A percentile compares a stretch with the other conserved stretches of the same genome.
These are phyloP conservation scores for Casuarius casuarius DNA, from an alignment of 2,113 vertebrate species.

Conservation along the genomic window DNA sequence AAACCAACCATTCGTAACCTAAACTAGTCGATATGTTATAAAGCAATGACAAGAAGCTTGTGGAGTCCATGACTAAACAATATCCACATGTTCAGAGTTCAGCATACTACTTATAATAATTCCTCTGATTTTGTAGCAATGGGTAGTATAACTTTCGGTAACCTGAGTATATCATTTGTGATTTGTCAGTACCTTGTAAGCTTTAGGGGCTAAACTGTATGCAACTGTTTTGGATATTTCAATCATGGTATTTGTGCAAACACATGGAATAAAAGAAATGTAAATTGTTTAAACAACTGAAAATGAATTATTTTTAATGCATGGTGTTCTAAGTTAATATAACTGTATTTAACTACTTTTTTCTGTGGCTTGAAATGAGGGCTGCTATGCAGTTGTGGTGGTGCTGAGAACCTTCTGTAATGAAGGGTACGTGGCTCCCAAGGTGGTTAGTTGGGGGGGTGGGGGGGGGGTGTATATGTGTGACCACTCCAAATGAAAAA, in stretches of 20 bases:
- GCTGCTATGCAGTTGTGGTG: background rate
- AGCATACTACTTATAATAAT: background rate
- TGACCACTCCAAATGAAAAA: background rate
- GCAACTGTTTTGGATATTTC: background rate
- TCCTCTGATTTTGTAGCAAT: background rate
- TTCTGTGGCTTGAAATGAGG: background rate
- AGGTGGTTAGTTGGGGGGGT: too few relatives aligned
- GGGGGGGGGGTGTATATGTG: background rate
- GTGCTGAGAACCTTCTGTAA: background rate
- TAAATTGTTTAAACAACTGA: background rate
- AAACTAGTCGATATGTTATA: background rate
- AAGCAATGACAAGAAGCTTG: background rate
- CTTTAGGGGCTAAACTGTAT: background rate
- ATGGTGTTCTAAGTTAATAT: background rate
- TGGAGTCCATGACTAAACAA: background rate
- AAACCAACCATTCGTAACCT: background rate
- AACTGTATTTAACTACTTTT: background rate
- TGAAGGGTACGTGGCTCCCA: background rate
- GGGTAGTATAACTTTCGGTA: background rate
- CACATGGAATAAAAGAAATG: background rate
- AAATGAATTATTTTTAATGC: background rate
- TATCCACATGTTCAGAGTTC: background rate
- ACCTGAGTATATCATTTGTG: background rate
- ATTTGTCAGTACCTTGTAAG: background rate
- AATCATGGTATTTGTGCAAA: background rate